These are phyloP conservation scores for Campylomormyrus tamandua DNA, from an alignment of 2,113 vertebrate genomes.

Conservation along the genomic window DNA sequence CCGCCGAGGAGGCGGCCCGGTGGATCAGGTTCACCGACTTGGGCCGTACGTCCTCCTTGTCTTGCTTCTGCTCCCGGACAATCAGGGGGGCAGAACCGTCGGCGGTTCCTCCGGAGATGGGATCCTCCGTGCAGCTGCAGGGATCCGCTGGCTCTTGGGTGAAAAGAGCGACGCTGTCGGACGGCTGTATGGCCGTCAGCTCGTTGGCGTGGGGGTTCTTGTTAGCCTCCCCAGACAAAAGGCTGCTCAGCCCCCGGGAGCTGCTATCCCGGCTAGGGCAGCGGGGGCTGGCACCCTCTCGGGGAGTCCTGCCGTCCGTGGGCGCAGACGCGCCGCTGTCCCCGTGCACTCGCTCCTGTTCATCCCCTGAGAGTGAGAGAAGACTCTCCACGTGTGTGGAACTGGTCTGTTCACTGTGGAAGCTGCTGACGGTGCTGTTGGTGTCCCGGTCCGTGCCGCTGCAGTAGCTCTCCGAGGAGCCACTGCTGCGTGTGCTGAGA, in stretches of 20 bases:
- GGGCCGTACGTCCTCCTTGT: constrained; percentile 61
- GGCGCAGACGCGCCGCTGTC: constrained; percentile 49
- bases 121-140: constrained; percentile 35
- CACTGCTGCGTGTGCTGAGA: constrained; percentile 88
- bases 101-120: constrained; percentile 38
- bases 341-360: constrained; percentile 56
- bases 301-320: constrained; percentile 68
- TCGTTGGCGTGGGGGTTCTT: constrained; percentile 96
- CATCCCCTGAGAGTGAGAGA: constrained; percentile 75
- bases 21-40: constrained; percentile 74
- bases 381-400: constrained; percentile 91
- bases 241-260: constrained; percentile 57
- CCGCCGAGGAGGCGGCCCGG: constrained; percentile 54
- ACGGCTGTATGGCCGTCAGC: constrained; percentile 61
- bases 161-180: constrained; percentile 20
- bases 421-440: constrained; percentile 92
- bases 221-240: constrained; percentile 87
- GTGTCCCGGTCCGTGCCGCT: constrained; percentile 92
- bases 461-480: constrained; percentile 93
- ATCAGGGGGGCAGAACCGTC: constrained; percentile 41
- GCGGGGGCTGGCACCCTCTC: constrained; percentile 40
- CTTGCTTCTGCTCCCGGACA: constrained; percentile 52
- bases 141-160: constrained; percentile 36
- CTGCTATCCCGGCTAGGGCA: constrained; percentile 26
- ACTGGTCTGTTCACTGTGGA: constrained; percentile 90